Percentiles rank a stretch among this genome's conserved stretches.
These are phyloP conservation scores for Psilopogon haemacephalus DNA, from an alignment of 2,113 vertebrate genomes.

Conservation along the genomic window DNA sequence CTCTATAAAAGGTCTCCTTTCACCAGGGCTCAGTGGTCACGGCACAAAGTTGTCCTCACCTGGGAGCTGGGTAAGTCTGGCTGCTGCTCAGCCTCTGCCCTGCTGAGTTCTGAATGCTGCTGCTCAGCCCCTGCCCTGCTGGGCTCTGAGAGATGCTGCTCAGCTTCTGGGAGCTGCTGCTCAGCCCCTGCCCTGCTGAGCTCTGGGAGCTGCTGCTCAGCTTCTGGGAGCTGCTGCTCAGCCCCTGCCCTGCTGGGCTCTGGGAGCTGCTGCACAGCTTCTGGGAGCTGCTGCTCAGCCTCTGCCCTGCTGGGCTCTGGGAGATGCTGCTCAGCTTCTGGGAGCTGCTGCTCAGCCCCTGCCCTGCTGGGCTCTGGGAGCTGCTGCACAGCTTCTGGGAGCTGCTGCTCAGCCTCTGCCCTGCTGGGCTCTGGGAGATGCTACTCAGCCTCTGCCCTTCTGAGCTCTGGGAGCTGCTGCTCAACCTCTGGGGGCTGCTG, in stretches of 20 bases:
- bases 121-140: background rate
- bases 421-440: too few relatives aligned
- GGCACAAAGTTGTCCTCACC: background rate
- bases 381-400: background rate
- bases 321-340: too few relatives aligned
- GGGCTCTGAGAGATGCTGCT: too few relatives aligned
- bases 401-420: background rate
- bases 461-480: too few relatives aligned
- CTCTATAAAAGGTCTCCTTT: constrained; percentile 18
- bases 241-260: too few relatives aligned
- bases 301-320: background rate
- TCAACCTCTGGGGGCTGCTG: too few relatives aligned
- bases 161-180: background rate
- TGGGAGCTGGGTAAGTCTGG: constrained; percentile 29
- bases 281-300: background rate
- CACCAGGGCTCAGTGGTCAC: background rate
- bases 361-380: too few relatives aligned
- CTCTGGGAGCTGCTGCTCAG: too few relatives aligned
- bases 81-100: background rate
- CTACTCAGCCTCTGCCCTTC: background rate
- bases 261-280: too few relatives aligned
- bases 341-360: too few relatives aligned
- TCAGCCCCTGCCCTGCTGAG: background rate
- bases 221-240: too few relatives aligned
- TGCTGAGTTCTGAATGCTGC: too few relatives aligned